phyloP scores from a whole-genome alignment of 2,797 vertebrate species.

The Darevskia nairensis region DNA sequence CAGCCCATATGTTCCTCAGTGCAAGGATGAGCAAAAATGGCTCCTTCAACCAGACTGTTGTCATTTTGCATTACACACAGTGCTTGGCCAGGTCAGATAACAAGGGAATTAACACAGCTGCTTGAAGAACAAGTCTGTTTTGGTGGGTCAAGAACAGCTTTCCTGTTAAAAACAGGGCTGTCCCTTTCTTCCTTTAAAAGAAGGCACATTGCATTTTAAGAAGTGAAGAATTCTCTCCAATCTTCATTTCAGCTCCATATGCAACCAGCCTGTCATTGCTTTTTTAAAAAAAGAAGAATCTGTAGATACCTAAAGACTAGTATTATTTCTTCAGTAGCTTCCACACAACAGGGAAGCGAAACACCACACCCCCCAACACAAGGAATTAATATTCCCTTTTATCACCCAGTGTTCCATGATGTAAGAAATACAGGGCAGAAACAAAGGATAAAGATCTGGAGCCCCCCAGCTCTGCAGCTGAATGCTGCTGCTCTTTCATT shows the following conservation, averaged over 20 bases:
- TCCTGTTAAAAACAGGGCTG: background rate
- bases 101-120: slow-evolving; percentile 38
- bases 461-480: background rate
- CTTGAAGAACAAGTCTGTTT: background rate
- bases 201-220: background rate
- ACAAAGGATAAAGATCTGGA: background rate
- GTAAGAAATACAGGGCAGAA: background rate
- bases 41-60: slow-evolving; percentile 52
- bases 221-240: background rate
- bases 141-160: slow-evolving; percentile 21
- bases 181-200: background rate
- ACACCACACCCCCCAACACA: background rate
- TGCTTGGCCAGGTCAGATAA: slow-evolving; percentile 38
- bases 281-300: background rate
- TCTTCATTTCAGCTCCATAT: slow-evolving; percentile 8
- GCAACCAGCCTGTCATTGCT: background rate
- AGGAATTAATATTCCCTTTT: background rate
- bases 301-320: background rate
- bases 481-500: background rate
- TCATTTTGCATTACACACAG: slow-evolving; percentile 42
- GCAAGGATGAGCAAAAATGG: slow-evolving; percentile 24
- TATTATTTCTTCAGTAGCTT: background rate
- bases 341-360: background rate
- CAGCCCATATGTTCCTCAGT: background rate
- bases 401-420: background rate